Percentiles rank a stretch among this genome's conserved stretches.
Evolutionary conservation across 2,113 vertebrate genomes (phyloP).

Genomic region (Engraulis encrasicolus): DNA sequence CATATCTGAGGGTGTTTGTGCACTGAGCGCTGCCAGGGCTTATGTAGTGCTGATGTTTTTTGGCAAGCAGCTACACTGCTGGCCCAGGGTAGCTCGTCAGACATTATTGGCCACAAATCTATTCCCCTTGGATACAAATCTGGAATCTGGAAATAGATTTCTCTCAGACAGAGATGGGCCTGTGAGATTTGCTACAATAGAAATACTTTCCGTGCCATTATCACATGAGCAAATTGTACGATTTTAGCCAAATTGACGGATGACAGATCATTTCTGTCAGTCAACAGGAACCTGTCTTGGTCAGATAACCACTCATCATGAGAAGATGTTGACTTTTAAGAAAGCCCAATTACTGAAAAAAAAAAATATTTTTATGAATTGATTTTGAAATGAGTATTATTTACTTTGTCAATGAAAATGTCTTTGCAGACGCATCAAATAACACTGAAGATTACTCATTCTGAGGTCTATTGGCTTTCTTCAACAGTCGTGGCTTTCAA

Average conservation of each 20-base stretch:
- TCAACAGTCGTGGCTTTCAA: too few species aligned
- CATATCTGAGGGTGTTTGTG: neutral
- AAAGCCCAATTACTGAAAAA: too few species aligned
- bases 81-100: neutral
- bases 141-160: conserved; percentile 12
- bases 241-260: neutral
- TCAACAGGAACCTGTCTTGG: neutral
- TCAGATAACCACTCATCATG: too few species aligned
- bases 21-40: neutral
- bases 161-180: neutral
- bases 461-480: too few species aligned
- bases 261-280: neutral
- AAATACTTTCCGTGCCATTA: neutral
- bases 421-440: too few species aligned
- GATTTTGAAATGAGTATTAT: too few species aligned
- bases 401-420: too few species aligned
- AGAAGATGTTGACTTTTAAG: too few species aligned
- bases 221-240: neutral
- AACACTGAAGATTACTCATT: too few species aligned
- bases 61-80: neutral
- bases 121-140: neutral
- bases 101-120: neutral
- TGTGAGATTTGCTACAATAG: neutral
- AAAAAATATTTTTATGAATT: too few species aligned
- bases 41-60: neutral